A percentile compares a stretch with the other conserved stretches of the same genome.
These are phyloP conservation scores for Heterodera filipjevi DNA, from an alignment of 2,888 invertebrate genomes.

Conservation along the genomic window DNA sequence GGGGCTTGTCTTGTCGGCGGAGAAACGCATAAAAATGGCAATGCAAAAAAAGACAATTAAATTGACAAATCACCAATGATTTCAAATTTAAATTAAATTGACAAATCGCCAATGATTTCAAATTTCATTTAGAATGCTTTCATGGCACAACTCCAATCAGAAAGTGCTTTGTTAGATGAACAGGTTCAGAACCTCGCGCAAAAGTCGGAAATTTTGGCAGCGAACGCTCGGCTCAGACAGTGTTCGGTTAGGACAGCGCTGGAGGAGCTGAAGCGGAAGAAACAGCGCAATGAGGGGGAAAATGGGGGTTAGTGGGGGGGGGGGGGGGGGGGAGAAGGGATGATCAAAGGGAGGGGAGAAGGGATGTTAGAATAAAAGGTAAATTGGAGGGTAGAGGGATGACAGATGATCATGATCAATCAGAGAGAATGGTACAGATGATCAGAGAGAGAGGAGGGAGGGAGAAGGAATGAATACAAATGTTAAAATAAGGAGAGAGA, in stretches of 20 bases:
- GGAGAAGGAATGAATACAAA: background rate
- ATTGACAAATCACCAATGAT: background rate
- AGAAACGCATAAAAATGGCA: background rate
- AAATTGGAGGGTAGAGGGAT: background rate
- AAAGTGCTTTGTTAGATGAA: background rate
- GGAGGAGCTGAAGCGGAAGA: conserved; percentile 18
- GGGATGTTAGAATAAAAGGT: background rate
- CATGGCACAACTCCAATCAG: background rate
- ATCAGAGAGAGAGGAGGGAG: background rate
- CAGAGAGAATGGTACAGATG: background rate
- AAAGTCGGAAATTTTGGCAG: background rate
- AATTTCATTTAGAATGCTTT: background rate
- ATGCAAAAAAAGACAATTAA: background rate
- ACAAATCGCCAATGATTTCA: background rate
- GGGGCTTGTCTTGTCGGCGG: background rate
- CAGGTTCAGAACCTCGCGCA: conserved; percentile 4
- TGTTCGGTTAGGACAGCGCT: conserved; percentile 7
- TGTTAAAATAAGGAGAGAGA: background rate
- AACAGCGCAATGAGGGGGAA: background rate
- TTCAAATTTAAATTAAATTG: background rate
- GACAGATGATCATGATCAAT: too few species aligned
- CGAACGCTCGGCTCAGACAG: background rate
- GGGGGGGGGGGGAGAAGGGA: background rate
- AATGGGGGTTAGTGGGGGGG: background rate
- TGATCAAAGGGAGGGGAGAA: background rate